Conservation (phyloP, 2,797 vertebrate genomes). For the Crenuchus spilurus region DNA sequence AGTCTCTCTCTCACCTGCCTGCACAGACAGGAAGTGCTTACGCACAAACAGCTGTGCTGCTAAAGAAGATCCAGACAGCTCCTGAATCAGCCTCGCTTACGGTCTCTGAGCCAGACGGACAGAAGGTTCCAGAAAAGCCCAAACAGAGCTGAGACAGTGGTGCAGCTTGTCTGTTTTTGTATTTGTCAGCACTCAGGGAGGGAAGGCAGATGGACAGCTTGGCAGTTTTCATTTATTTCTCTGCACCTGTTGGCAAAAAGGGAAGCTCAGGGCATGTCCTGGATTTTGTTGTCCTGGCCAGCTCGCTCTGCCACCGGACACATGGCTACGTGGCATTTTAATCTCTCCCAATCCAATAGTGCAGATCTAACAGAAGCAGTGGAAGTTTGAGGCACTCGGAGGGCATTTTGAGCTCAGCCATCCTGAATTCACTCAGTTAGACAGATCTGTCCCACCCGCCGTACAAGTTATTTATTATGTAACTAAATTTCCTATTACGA, state of each 20-base stretch:
- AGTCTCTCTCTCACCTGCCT: background rate
- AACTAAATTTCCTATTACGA: constrained; percentile 30
- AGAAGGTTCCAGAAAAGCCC: constrained; percentile 4
- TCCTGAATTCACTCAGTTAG: constrained; percentile 41
- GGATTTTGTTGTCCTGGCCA: constrained; percentile 13
- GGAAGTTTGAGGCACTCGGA: constrained; percentile 52
- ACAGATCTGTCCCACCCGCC: constrained; percentile 34
- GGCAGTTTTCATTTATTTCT: constrained; percentile 1
- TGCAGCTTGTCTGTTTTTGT: background rate
- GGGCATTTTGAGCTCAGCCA: constrained; percentile 55
- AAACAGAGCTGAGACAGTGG: background rate
- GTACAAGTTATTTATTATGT: background rate
- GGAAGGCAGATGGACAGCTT: constrained; percentile 14
- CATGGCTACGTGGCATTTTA: constrained; percentile 27
- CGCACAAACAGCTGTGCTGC: background rate
- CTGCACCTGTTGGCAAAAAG: constrained; percentile 33
- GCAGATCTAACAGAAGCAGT: constrained; percentile 25
- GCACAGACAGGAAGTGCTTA: background rate
- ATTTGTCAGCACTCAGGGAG: background rate
- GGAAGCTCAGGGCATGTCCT: constrained; percentile 3
- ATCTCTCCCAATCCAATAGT: constrained; percentile 30
- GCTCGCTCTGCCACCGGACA: background rate
- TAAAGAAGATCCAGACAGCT: background rate
- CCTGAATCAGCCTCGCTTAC: background rate
- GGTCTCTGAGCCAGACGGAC: background rate